A percentile compares a stretch with the other conserved stretches of the same genome.
Conservation (phyloP, 2,797 vertebrate species). For the Megalops cyprinoides region DNA sequence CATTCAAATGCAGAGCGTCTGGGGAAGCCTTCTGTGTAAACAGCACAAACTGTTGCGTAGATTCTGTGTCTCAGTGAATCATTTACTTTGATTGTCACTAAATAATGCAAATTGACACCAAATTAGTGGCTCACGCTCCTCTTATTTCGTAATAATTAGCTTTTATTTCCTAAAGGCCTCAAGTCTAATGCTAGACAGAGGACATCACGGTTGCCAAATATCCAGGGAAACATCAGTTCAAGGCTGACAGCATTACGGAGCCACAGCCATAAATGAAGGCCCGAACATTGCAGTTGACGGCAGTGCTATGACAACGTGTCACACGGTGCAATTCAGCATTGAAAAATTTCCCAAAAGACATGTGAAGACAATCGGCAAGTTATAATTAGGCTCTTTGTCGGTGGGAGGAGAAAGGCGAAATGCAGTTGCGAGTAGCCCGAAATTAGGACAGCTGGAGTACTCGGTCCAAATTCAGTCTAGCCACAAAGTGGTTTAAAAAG, state of each 20-base stretch:
- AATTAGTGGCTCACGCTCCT: background rate
- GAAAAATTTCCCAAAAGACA: slow-evolving; percentile 52
- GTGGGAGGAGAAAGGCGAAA: background rate
- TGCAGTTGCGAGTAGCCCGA: background rate
- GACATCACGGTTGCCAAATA: slow-evolving; percentile 33
- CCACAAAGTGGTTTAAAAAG: background rate
- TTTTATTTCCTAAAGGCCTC: slow-evolving; percentile 46
- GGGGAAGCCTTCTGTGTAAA: background rate
- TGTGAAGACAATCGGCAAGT: slow-evolving; percentile 57
- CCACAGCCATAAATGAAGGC: slow-evolving; percentile 49
- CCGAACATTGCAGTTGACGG: slow-evolving; percentile 42
- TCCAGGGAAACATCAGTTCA: slow-evolving; percentile 35
- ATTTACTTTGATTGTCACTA: background rate
- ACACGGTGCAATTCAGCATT: slow-evolving; percentile 44
- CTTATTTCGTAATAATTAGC: slow-evolving; percentile 49
- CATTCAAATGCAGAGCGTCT: background rate
- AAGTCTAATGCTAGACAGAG: slow-evolving; percentile 37
- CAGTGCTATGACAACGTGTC: slow-evolving; percentile 55
- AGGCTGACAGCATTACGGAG: slow-evolving; percentile 39
- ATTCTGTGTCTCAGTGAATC: background rate
- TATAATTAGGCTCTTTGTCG: slow-evolving; percentile 11
- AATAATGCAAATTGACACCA: background rate
- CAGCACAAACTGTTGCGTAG: background rate
- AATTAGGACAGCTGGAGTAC: background rate
- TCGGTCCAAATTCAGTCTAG: background rate